phyloP scores from a whole-genome alignment of 1,140 invertebrate genomes.

The Cephus cinctus region DNA sequence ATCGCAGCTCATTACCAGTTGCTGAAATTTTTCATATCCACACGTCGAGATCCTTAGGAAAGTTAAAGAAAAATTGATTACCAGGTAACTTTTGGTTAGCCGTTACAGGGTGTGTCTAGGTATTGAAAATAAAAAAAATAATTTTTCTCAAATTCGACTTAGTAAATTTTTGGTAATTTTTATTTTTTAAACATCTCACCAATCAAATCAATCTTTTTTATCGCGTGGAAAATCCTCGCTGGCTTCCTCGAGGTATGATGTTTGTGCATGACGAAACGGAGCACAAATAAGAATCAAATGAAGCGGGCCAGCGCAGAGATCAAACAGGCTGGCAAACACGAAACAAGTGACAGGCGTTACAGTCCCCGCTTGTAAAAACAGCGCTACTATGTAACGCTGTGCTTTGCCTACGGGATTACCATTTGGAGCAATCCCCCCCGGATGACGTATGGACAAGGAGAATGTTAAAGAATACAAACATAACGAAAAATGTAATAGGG shows the following conservation, averaged over 20 bases:
- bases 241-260: too few species aligned
- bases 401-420: constrained; percentile 54
- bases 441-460: background rate
- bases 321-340: constrained; percentile 54
- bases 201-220: too few species aligned
- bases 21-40: constrained; percentile 48
- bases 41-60: constrained; percentile 18
- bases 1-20: constrained; percentile 45
- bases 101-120: too few species aligned
- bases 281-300: constrained; percentile 51
- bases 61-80: background rate
- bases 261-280: background rate
- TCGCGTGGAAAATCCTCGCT: too few species aligned
- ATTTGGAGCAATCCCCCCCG: constrained; percentile 44
- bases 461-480: constrained; percentile 43
- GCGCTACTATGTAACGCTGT: constrained; percentile 28
- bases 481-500: constrained; percentile 29
- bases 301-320: constrained; percentile 45
- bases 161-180: too few species aligned
- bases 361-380: constrained; percentile 45
- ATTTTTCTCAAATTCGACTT: too few species aligned
- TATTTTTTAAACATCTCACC: too few species aligned
- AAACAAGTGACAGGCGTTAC: constrained; percentile 42
- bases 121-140: too few species aligned
- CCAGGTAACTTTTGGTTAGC: too few species aligned